These are phyloP conservation scores for Trachymyrmex cornetzi DNA, from an alignment of 1,140 invertebrate species.

Conservation along the genomic window DNA sequence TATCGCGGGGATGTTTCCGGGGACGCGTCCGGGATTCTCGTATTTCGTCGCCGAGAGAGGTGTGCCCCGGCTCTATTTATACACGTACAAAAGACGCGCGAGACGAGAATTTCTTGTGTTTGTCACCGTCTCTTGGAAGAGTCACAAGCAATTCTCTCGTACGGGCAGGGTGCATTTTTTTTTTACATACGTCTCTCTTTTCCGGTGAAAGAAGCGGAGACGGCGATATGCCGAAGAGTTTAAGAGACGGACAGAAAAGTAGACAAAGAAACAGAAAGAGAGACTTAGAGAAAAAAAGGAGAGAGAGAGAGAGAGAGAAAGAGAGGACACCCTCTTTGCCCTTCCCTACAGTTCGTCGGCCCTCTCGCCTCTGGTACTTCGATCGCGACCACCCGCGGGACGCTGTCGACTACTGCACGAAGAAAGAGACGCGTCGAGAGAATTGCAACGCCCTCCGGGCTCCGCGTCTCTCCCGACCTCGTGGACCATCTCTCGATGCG, in stretches of 20 bases:
- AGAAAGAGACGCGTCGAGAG: conserved; percentile 59
- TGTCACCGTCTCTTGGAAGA: not conserved
- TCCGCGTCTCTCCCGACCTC: conserved; percentile 43
- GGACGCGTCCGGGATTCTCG: not conserved
- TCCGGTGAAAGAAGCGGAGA: not conserved
- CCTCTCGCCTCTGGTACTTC: conserved; percentile 66
- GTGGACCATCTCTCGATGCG: conserved; percentile 13
- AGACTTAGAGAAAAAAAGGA: conserved; percentile 32
- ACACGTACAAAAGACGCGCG: conserved; percentile 33
- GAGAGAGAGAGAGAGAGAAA: not conserved
- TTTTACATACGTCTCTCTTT: not conserved
- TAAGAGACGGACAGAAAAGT: not conserved
- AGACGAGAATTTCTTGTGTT: not conserved
- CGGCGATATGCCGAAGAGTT: not conserved
- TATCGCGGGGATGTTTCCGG: conserved; percentile 24
- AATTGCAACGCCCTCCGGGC: conserved; percentile 36
- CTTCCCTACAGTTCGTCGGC: conserved; percentile 23
- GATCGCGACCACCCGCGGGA: conserved; percentile 76
- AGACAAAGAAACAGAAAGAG: not conserved
- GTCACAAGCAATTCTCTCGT: not conserved
- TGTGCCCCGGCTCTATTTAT: conserved; percentile 50
- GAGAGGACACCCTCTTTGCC: not conserved
- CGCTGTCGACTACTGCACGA: conserved; percentile 75
- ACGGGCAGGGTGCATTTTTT: not conserved
- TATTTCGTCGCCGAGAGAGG: not conserved